Base-by-base conservation (phyloP, 2,113 vertebrate genomes). In the Semicossyphus pulcher region DNA sequence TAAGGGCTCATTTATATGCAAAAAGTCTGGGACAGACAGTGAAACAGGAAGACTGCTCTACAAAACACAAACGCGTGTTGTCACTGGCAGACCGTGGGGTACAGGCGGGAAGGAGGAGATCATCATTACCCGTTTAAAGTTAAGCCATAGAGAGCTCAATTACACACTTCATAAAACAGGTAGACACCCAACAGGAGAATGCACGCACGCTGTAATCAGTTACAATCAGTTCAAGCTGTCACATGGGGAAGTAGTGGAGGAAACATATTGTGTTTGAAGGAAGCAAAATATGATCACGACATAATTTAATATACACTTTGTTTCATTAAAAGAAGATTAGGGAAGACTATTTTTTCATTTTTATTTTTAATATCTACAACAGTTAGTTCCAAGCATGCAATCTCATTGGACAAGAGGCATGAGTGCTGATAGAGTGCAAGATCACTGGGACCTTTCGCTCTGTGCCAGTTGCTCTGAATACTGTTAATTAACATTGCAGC, bases 141-240 rank as follows among this genome's bases (percentile, higher is more conserved):
- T 44, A 72, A 54, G 65, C 53, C 67, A 67, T 21, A 64, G 51
- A 72, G 23, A 53, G 58, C 63, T 86, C 72, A 80, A 77, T 86
- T 86, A 84, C 81, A 86, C 78, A 78, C 69, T 66, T 76, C 79
- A 76, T 85, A 85, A 77, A 86, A 66, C 70, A 81, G 77, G 66
- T 83, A 81, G 75, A 86, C 78, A 77, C 48, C 49, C 74, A 76
- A 48, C 67, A 65, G 1, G n/a, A 68, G 15, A 34, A 69, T 11
- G 1, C 62, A 20, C 28, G 52, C 51, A 53, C 10, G 41, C 44
- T 45, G 49, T 59, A 66, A 76, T 85, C 71, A 72, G 65, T 80
- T 57, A 72, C 61, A 80, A 56, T 56, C 72, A 83, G 41, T 26
- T 80, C 59, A 65, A 61, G 37, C 28, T 51, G 37, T 83, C 76